Base-by-base conservation (phyloP, 1,140 invertebrate genomes). In the Adelges cooleyi region DNA sequence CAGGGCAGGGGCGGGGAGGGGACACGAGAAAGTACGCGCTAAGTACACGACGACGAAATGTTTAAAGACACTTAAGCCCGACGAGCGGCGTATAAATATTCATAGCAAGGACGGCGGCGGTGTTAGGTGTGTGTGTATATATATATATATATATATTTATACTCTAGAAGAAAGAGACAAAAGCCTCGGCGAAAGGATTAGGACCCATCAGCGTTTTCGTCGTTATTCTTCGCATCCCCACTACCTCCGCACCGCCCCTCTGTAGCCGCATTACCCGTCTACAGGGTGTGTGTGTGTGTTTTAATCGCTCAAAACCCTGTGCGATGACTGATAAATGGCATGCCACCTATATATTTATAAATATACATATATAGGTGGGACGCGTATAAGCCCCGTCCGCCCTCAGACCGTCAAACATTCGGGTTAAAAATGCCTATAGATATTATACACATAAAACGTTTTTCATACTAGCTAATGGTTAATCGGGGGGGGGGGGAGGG, bases 61-160 rank as follows among this genome's bases (percentile, higher is more conserved):
- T 62, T 62, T 62, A 62, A 62, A 62, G 54, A 62, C 54, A 62
- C 54, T 62, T 62, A 62, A 62, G 54, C 54, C 40, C 54, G 25
- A 62, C 54, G 54, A 62, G 46, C 29, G 23, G 54, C 42, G 42
- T 48, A 62, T 62, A 62, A 62, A 62, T 62, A 62, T 62, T 62
- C 54, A 62, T 62, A 48, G 29, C 29, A 33, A 11, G 29, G 11
- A 11, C 5, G 5, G 29, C 29, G 29, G 29, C 5, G 5, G 29
- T 11, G 29, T 6, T 33, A 33, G 29, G 29, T 42, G 27, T n/a
- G 13, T n/a, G n/a, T n/a, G 29, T 29, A 27, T 25, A n/a, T 36
- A 36, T 22, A 36, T 33, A 18, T 11, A 1, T 29, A 27, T 29
- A 10, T 17, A 17, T 51, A 33, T 8, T 38, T 13, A 13, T 38